These are phyloP conservation scores for Drosophila tristis DNA, from an alignment of 1,140 invertebrate genomes.

Conservation along the genomic window DNA sequence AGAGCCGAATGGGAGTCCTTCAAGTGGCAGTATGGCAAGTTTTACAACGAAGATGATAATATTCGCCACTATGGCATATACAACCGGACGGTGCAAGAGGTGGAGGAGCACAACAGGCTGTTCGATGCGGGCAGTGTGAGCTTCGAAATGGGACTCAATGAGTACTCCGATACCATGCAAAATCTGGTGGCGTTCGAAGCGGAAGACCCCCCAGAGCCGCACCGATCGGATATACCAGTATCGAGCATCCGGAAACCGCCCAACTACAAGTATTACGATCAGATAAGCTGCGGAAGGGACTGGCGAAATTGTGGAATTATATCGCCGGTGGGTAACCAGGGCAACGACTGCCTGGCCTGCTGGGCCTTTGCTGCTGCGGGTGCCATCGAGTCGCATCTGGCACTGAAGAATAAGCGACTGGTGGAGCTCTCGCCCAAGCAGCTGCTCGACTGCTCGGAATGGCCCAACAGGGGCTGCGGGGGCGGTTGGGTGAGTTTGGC, in stretches of 20 bases:
- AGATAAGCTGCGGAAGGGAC: slow-evolving; percentile 9
- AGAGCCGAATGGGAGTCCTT: slow-evolving; percentile 9
- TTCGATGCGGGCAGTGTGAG: background rate
- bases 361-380: slow-evolving; percentile 97
- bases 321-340: slow-evolving; percentile 88
- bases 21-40: slow-evolving; percentile 9
- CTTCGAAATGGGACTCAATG: slow-evolving; percentile 20
- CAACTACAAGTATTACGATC: slow-evolving; percentile 14
- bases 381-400: slow-evolving; percentile 90
- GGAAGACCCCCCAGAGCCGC: background rate
- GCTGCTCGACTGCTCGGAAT: slow-evolving; percentile 93
- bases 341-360: slow-evolving; percentile 91
- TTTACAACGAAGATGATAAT: background rate
- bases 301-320: slow-evolving; percentile 19
- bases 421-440: slow-evolving; percentile 95
- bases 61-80: slow-evolving; percentile 1
- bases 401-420: slow-evolving; percentile 86
- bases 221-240: background rate
- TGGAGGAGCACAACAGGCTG: background rate
- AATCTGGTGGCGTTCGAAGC: background rate
- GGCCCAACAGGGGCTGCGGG: slow-evolving; percentile 93
- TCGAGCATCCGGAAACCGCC: background rate
- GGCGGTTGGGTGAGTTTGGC: slow-evolving; percentile 91
- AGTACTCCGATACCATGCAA: slow-evolving; percentile 29
- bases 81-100: background rate